Base-by-base conservation (phyloP, 2,113 vertebrate species). In the Aegotheles bennettii region DNA sequence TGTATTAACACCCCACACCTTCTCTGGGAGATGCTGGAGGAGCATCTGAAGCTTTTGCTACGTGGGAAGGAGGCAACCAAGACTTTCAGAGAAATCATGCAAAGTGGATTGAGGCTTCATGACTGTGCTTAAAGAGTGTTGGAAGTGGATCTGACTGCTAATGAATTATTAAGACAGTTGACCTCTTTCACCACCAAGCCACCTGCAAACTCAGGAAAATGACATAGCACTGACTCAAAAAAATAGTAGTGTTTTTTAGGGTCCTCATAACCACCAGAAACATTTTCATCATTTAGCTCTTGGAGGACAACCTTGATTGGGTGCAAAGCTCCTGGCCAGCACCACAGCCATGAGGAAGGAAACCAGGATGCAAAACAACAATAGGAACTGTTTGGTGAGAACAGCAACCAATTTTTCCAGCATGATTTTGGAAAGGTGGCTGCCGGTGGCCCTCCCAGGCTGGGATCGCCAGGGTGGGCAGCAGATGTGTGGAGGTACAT, bases 291-390 rank as follows among this genome's bases (percentile, higher is more conserved):
- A 42, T 74, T 89, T 45, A 69, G 31, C 33, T 79, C 36, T 24
- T 65, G 31, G 19, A 90, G 24, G 11, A 69, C 31, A 54, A n/a
- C 4, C 33, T 57, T 51, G 31, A 15, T 1, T 15, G 11, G 29
- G 33, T 3, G 4, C 59, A 67, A 86, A 77, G 63, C 23, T 65
- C 36, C 68, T 35, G 14, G 42, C 25, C 45, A 85, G 35, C 65
- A 11, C 45, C 1, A 1, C 2, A 2, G n/a, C 45, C 60, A 25
- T 6, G 28, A 23, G 65, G 42, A 51, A 77, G 42, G 16, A 77
- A 63, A 24, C 5, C 3, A 0, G 54, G 47, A 67, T 45, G 24
- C 15, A 64, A 14, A 0, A 0, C 24, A 54, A 43, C 0, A 2
- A 29, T 15, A 23, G 50, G 19, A 76, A 36, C 19, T 14, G 5